Evolutionary conservation across 2,888 invertebrate species (phyloP).

Genomic region (Sphaerophoria taeniata): DNA sequence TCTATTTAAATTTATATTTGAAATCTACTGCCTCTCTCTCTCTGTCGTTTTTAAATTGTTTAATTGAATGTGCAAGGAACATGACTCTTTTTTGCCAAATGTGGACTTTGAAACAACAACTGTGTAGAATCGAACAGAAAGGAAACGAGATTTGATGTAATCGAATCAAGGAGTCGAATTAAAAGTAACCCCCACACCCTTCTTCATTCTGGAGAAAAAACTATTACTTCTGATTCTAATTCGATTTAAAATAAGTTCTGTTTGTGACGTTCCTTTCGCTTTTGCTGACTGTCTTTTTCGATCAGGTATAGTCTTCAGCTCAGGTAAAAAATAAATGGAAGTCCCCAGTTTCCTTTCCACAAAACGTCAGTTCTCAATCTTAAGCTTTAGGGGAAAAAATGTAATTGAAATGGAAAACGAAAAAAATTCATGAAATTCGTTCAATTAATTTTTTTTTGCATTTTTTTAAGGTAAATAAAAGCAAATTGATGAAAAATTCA

Average conservation of each 20-base stretch:
- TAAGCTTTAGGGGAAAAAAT: no score
- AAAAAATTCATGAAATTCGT: no score
- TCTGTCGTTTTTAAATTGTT: background rate
- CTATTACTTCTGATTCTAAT: background rate
- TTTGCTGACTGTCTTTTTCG: no score
- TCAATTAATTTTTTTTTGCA: no score
- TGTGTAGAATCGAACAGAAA: background rate
- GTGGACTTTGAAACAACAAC: background rate
- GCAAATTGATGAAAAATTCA: no score
- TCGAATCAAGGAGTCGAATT: background rate
- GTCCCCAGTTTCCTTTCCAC: no score
- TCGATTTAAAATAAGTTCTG: background rate
- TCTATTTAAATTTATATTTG: slow-evolving; percentile 9
- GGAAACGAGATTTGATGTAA: background rate
- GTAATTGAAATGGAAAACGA: no score
- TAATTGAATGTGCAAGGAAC: slow-evolving; percentile 2
- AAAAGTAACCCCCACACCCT: background rate
- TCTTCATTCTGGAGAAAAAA: background rate
- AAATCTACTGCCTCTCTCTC: background rate
- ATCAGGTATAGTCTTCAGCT: no score
- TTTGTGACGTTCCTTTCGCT: no score
- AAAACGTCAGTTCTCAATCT: no score
- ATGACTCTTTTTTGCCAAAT: background rate
- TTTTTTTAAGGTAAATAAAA: no score
- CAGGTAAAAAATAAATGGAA: no score